Conservation (phyloP, 2,888 invertebrate genomes). For the Acrobasis repandana region DNA sequence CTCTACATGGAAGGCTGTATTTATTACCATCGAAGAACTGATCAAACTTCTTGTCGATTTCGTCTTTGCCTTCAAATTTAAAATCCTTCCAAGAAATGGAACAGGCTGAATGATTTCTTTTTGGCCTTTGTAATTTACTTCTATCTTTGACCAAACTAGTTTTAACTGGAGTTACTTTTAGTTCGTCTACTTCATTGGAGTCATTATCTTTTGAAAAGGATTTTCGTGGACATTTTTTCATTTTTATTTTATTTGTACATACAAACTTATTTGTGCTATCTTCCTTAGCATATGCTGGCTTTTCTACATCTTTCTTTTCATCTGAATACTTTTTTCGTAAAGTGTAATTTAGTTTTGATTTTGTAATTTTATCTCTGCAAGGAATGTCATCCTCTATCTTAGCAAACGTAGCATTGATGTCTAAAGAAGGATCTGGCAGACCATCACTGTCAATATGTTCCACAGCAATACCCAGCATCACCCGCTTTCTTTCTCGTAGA, state of each 20-base stretch:
- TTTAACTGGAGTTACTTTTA: conserved; percentile 46
- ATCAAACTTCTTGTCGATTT: conserved; percentile 67
- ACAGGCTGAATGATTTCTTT: conserved; percentile 71
- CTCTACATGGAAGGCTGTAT: conserved; percentile 36
- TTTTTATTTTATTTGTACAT: conserved; percentile 38
- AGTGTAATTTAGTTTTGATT: conserved; percentile 33
- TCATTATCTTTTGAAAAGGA: conserved; percentile 33
- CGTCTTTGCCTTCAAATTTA: conserved; percentile 58
- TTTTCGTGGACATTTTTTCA: conserved; percentile 47
- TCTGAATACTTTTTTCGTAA: conserved; percentile 41
- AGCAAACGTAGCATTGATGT: conserved; percentile 35
- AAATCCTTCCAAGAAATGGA: conserved; percentile 77
- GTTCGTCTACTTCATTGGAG: conserved; percentile 37
- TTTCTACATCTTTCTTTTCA: conserved; percentile 36
- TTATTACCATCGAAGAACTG: conserved; percentile 62
- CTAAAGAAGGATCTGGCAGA: conserved; percentile 36
- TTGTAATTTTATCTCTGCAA: conserved; percentile 35
- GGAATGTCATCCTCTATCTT: conserved; percentile 38
- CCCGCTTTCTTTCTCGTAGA: conserved; percentile 85
- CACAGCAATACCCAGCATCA: conserved; percentile 65
- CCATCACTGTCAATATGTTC: conserved; percentile 56
- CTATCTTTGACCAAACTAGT: conserved; percentile 48
- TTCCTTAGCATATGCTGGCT: conserved; percentile 26
- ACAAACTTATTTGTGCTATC: conserved; percentile 29
- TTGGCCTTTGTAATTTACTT: conserved; percentile 53